These are phyloP conservation scores for Megaustenia siamemsis DNA, from an alignment of 2,888 invertebrate genomes.

Conservation along the genomic window DNA sequence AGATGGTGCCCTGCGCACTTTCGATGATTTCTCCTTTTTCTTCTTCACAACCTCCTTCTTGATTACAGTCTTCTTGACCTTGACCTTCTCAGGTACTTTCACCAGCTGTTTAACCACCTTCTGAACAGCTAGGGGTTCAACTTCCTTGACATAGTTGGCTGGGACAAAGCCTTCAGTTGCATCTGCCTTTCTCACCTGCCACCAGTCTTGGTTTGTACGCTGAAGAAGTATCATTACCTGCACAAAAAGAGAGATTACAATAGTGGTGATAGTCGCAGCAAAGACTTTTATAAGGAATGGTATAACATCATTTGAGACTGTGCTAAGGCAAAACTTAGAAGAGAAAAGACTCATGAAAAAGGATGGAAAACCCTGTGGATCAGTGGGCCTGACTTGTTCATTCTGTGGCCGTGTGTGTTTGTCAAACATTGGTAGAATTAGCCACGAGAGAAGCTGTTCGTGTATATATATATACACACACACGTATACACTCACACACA, in stretches of 20 bases:
- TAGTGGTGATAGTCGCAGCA: too few species aligned
- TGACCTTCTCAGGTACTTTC: slow-evolving; percentile 89
- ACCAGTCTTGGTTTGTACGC: slow-evolving; percentile 98
- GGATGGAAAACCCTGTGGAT: too few species aligned
- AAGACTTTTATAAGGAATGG: too few species aligned
- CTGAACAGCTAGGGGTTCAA: slow-evolving; percentile 87
- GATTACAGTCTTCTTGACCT: slow-evolving; percentile 88
- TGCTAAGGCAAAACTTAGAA: too few species aligned
- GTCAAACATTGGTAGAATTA: too few species aligned
- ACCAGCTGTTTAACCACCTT: slow-evolving; percentile 87
- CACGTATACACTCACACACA: too few species aligned
- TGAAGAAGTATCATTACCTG: slow-evolving; percentile 92
- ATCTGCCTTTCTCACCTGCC: slow-evolving; percentile 96
- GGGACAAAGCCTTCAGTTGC: slow-evolving; percentile 98
- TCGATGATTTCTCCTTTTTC: slow-evolving; percentile 82
- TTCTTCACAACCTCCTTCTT: slow-evolving; percentile 86
- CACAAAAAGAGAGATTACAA: slow-evolving; percentile 44
- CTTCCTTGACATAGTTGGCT: slow-evolving; percentile 95
- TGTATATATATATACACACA: too few species aligned
- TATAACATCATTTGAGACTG: too few species aligned
- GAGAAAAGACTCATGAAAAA: too few species aligned
- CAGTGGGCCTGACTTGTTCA: too few species aligned
- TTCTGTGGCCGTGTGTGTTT: too few species aligned
- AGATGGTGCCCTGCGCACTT: slow-evolving; percentile 77
- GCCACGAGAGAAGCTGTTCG: too few species aligned